Evolutionary conservation across 2,888 invertebrate species (phyloP), one percentile per base, ranked within the genome.

Genomic region (Drosophila mettleri): DNA sequence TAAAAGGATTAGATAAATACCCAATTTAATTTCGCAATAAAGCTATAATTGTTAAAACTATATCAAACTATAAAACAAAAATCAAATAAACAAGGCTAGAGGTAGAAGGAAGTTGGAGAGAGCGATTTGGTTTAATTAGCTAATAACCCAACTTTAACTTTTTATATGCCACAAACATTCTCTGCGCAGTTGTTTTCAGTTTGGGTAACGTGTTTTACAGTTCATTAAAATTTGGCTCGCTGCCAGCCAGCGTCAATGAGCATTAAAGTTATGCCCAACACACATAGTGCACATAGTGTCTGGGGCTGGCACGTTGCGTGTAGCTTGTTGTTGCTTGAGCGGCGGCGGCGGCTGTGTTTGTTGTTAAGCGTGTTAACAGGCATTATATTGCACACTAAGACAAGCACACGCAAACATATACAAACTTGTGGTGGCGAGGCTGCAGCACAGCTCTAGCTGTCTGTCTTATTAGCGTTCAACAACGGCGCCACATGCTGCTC

Each of bases 331-430:
- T 41, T 41, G 41, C 8, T 22, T 16, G 43, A 24, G 43, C 27
- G 43, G 24, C 24, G 24, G 24, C 24, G 24, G 24, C 27, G 39
- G 66, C 38, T 63, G 29, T 71, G 87, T 80, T 83, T 88, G 85
- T 84, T 78, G 87, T 87, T 88, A 84, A 87, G 85, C 78, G 85
- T 88, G 83, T 88, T 83, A 83, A 88, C 83, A 88, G 85, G 87
- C 85, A 69, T 83, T 88, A 83, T 86, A 70, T 75, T 78, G 66
- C 73, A 86, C 70, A 75, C 48, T 34, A 54, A 61, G 39, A 55
- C 55, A 62, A 39, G 29, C 49, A 53, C 33, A 52, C 68, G 22
- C 59, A 18, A 12, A 58, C n/a, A 60, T 27, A 49, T 38, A 48
- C 20, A 58, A 24, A 73, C 52, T 38, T 29, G 58, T 66, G 22